Conservation (phyloP, 2,113 vertebrate genomes). For the Pelvicachromis taeniatus region DNA sequence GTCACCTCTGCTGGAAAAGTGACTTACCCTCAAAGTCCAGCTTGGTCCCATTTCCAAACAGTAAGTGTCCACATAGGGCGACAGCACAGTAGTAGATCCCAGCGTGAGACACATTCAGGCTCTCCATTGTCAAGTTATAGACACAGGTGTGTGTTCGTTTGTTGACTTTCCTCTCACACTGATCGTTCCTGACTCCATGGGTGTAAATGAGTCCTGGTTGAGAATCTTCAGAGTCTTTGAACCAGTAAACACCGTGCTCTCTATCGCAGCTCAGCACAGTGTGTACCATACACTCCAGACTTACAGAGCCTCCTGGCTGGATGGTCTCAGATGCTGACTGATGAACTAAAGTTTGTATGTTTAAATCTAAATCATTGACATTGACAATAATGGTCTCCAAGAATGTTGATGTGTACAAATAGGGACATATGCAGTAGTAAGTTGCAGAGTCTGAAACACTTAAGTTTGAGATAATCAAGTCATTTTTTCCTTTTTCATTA, state of each 20-base stretch:
- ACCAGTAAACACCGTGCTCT: not conserved
- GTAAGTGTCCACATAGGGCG: not conserved
- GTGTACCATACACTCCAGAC: not conserved
- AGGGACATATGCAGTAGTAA: conserved; percentile 9
- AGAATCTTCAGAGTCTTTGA: not conserved
- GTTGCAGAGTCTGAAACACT: conserved; percentile 14
- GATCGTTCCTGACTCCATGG: not conserved
- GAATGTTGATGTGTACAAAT: not conserved
- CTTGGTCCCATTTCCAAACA: not conserved
- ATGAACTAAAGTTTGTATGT: not conserved
- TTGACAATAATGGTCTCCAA: not conserved
- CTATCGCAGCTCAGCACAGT: not conserved
- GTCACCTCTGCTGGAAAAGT: accelerated
- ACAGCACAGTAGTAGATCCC: not conserved
- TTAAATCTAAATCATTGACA: not conserved
- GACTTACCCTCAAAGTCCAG: not conserved
- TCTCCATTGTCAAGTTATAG: not conserved
- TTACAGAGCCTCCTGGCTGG: not conserved
- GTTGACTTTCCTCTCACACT: not conserved
- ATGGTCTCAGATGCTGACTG: not conserved
- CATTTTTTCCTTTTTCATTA: not conserved
- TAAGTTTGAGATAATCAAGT: conserved; percentile 5
- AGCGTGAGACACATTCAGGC: not conserved
- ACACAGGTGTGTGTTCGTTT: not conserved
- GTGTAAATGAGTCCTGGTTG: not conserved